Evolutionary conservation across 2,797 vertebrate species (phyloP).

Genomic region (Tapera naevia): DNA sequence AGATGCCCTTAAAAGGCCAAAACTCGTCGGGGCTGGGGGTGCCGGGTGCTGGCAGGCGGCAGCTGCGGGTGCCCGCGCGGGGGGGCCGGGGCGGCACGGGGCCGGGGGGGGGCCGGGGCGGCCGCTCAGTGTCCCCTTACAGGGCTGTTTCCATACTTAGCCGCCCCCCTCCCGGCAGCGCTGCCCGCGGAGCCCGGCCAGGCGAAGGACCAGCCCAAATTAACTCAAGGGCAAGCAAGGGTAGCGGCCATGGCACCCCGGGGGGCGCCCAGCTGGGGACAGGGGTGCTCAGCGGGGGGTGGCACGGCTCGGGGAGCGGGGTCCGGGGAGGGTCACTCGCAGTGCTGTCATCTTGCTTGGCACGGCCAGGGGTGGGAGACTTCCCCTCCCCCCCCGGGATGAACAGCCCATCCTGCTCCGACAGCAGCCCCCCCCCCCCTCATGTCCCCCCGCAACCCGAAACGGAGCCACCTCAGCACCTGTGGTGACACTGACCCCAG

Average conservation of each 20-base stretch:
- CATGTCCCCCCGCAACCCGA: background rate
- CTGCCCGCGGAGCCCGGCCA: conserved; percentile 75
- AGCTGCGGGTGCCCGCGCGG: conserved; percentile 82
- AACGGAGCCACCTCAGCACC: background rate
- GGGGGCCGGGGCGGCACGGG: conserved; percentile 42
- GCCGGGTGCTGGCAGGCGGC: conserved; percentile 85
- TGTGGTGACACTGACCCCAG: background rate
- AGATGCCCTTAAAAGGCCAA: conserved; percentile 93
- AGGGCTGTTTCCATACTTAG: conserved; percentile 95
- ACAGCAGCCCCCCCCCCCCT: rapidly evolving
- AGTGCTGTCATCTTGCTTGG: background rate
- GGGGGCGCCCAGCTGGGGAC: background rate
- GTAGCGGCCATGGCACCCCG: conserved; percentile 65
- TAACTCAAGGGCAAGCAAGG: conserved; percentile 97
- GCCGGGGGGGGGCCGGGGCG: conserved; percentile 48
- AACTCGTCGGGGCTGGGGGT: conserved; percentile 80
- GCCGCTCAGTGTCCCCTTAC: conserved; percentile 86
- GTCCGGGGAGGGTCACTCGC: background rate
- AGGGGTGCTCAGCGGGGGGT: rapidly evolving
- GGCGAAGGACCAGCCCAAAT: conserved; percentile 75
- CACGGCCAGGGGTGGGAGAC: background rate
- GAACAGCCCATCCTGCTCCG: background rate
- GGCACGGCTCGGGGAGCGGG: background rate
- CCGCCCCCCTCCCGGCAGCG: conserved; percentile 84
- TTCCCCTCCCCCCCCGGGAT: too few relatives aligned